phyloP scores from a whole-genome alignment of 1,140 invertebrate genomes.

The Diachasmimorpha longicaudata region DNA sequence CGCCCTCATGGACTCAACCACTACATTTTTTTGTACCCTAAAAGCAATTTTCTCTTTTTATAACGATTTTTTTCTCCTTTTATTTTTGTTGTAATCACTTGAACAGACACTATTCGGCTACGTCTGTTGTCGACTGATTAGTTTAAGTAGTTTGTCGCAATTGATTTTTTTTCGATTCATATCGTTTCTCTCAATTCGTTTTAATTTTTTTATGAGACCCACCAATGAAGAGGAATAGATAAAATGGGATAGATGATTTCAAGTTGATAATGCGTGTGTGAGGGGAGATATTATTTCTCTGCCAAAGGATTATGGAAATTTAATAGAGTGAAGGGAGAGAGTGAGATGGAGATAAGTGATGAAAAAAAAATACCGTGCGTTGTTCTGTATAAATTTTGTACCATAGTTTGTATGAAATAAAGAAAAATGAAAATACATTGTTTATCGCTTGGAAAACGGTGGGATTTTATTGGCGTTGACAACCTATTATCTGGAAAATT shows the following conservation, averaged over 20 bases:
- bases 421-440: slow-evolving; percentile 50
- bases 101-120: slow-evolving; percentile 28
- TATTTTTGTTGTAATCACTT: background rate
- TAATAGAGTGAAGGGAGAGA: slow-evolving; percentile 35
- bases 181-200: slow-evolving; percentile 39
- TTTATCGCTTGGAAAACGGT: slow-evolving; percentile 59
- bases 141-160: slow-evolving; percentile 45
- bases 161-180: slow-evolving; percentile 52
- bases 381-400: slow-evolving; percentile 66
- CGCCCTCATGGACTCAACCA: background rate
- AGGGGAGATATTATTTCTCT: background rate
- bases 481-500: slow-evolving; percentile 1
- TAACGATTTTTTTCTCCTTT: background rate
- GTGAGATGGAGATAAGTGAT: slow-evolving; percentile 31
- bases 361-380: slow-evolving; percentile 51
- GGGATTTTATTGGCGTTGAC: background rate
- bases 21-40: background rate
- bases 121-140: slow-evolving; percentile 47
- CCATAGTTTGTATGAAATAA: slow-evolving; percentile 66
- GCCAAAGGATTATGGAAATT: background rate
- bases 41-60: background rate
- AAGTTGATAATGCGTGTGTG: background rate
- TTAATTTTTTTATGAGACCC: slow-evolving; percentile 2
- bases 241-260: background rate
- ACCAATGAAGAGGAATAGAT: background rate